Percentiles rank a stretch among this genome's conserved stretches.
These are phyloP conservation scores for Archips crataeganus DNA, from an alignment of 2,888 invertebrate genomes.

Conservation along the genomic window DNA sequence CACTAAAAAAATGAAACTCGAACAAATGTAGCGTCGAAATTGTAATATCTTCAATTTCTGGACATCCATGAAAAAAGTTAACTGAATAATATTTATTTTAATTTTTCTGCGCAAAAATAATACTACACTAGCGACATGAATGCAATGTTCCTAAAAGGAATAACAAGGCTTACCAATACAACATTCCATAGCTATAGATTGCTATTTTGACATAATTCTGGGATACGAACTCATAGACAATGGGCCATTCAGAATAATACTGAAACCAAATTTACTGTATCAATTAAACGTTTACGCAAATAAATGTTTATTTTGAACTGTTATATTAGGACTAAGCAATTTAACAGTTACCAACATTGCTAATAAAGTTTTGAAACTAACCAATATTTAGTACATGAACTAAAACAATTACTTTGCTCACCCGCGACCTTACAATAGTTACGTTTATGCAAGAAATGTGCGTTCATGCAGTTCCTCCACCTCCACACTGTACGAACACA, in stretches of 20 bases:
- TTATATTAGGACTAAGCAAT: slow-evolving; percentile 18
- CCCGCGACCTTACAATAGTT: no score
- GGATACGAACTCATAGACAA: neutral
- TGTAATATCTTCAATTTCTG: neutral
- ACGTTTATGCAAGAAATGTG: no score
- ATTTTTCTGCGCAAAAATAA: neutral
- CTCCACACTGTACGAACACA: no score
- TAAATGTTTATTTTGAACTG: slow-evolving; percentile 3
- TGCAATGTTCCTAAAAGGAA: neutral
- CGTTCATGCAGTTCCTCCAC: no score
- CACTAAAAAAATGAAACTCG: no score
- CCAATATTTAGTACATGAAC: neutral
- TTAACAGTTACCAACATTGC: slow-evolving; percentile 15
- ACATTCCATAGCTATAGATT: neutral
- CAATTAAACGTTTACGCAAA: slow-evolving; percentile 4
- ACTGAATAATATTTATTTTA: no score
- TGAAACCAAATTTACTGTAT: slow-evolving; percentile 9
- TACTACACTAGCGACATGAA: neutral
- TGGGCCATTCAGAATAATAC: neutral
- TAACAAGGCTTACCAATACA: neutral
- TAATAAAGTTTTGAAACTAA: slow-evolving; percentile 28
- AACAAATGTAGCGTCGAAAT: neutral
- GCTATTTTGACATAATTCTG: neutral
- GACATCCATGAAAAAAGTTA: neutral
- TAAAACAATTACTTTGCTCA: no score